These are phyloP conservation scores for Sanderia malayensis DNA, from an alignment of 30 jellyfish, hydroid and myxozoan species.

Conservation along the genomic window DNA sequence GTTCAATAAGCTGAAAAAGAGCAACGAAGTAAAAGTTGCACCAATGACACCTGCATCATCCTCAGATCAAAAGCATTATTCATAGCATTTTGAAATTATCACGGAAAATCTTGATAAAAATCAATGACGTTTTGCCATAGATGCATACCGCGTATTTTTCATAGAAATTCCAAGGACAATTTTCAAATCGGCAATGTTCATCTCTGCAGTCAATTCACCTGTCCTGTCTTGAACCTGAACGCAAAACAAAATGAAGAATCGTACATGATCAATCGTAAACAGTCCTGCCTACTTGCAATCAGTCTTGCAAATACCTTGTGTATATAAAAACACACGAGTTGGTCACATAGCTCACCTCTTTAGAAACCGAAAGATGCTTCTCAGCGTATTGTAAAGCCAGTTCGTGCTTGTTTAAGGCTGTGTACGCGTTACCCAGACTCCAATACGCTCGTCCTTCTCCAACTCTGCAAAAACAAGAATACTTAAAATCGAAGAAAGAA, in stretches of 20 bases:
- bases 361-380: slow-evolving; percentile 78
- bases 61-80: too few relatives aligned
- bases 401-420: slow-evolving; percentile 79
- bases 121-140: too few relatives aligned
- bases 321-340: too few relatives aligned
- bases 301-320: too few relatives aligned
- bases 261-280: too few relatives aligned
- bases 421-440: slow-evolving; percentile 97
- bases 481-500: not conserved
- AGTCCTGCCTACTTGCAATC: too few relatives aligned
- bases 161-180: slow-evolving; percentile 82
- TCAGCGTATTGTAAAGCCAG: slow-evolving; percentile 84
- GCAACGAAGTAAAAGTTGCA: too few relatives aligned
- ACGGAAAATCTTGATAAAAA: too few relatives aligned
- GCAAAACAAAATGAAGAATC: slow-evolving; percentile 3
- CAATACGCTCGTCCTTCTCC: slow-evolving; percentile 99
- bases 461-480: slow-evolving; percentile 54
- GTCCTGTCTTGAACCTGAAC: slow-evolving; percentile 93
- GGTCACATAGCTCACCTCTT: slow-evolving; percentile 94
- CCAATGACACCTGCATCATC: too few relatives aligned
- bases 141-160: too few relatives aligned
- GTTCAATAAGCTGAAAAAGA: too few relatives aligned
- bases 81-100: too few relatives aligned
- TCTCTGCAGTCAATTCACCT: slow-evolving; percentile 97
- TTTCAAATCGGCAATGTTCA: slow-evolving; percentile 89